A percentile compares a stretch with the other conserved stretches of the same genome.
Evolutionary conservation across 2,888 invertebrate species (phyloP).

Genomic region (Diaprepes abbreviatus): DNA sequence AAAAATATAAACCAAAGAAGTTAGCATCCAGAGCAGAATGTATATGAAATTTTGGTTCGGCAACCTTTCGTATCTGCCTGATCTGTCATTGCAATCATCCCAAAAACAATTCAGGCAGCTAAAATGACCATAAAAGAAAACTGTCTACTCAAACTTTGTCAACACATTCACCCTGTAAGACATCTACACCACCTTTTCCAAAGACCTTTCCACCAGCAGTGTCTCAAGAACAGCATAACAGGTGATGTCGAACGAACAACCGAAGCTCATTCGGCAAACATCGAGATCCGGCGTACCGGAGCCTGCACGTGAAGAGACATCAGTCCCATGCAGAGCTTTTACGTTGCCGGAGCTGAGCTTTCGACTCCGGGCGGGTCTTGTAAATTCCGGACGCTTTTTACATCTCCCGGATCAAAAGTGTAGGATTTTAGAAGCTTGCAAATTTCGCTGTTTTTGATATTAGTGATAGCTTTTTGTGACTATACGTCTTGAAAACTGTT

Average conservation of each 20-base stretch:
- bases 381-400: constrained; percentile 42
- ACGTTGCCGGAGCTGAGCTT: constrained; percentile 46
- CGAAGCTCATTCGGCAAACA: constrained; percentile 52
- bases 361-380: constrained; percentile 48
- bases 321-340: constrained; percentile 58
- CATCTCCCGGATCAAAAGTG: constrained; percentile 27
- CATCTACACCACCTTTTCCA: constrained; percentile 26
- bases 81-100: too few species aligned
- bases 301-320: constrained; percentile 59
- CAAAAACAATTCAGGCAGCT: too few species aligned
- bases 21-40: too few species aligned
- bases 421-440: constrained; percentile 19
- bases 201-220: constrained; percentile 47
- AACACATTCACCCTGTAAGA: constrained; percentile 21
- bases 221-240: constrained; percentile 57
- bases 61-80: too few species aligned
- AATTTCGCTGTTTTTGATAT: constrained; percentile 16
- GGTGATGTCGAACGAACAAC: constrained; percentile 57
- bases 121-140: neutral
- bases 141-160: neutral
- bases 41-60: too few species aligned
- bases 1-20: too few species aligned
- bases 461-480: constrained; percentile 11
- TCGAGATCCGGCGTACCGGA: constrained; percentile 59
- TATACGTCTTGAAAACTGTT: neutral